These are phyloP conservation scores for Monochamus alternatus DNA, from an alignment of 2,888 invertebrate species.

Conservation along the genomic window DNA sequence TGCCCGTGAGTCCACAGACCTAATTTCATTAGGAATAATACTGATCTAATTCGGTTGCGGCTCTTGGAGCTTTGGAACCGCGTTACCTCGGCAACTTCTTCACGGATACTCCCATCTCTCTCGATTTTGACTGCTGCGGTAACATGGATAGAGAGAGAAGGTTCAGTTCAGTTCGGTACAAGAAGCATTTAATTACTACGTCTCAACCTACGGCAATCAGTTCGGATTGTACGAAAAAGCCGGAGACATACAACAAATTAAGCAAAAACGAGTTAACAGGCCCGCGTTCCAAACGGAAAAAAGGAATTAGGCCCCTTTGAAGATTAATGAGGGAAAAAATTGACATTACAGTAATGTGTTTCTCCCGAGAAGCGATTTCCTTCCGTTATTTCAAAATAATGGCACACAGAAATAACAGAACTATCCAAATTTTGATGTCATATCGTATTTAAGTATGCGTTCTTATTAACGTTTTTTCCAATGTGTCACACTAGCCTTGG, in stretches of 20 bases:
- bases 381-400: background rate
- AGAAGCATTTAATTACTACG: slow-evolving; percentile 53
- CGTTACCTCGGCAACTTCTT: slow-evolving; percentile 22
- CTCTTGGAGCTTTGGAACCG: slow-evolving; percentile 19
- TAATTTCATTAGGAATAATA: slow-evolving; percentile 50
- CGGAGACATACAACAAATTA: slow-evolving; percentile 50
- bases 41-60: slow-evolving; percentile 43
- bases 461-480: too few relatives aligned
- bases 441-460: too few relatives aligned
- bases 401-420: too few relatives aligned
- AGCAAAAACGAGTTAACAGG: slow-evolving; percentile 41
- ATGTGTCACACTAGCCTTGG: too few relatives aligned
- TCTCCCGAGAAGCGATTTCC: background rate
- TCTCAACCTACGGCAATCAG: slow-evolving; percentile 47
- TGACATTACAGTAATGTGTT: background rate
- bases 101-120: background rate
- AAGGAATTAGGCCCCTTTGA: background rate
- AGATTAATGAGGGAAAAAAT: background rate
- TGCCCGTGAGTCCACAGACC: slow-evolving; percentile 37
- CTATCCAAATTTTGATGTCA: too few relatives aligned
- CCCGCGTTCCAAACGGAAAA: background rate
- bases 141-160: background rate
- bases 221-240: slow-evolving; percentile 51
- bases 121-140: background rate
- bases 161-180: slow-evolving; percentile 26